Evolutionary conservation across 2,888 invertebrate genomes (phyloP).

Genomic region (Kryphioiulus occultus): DNA sequence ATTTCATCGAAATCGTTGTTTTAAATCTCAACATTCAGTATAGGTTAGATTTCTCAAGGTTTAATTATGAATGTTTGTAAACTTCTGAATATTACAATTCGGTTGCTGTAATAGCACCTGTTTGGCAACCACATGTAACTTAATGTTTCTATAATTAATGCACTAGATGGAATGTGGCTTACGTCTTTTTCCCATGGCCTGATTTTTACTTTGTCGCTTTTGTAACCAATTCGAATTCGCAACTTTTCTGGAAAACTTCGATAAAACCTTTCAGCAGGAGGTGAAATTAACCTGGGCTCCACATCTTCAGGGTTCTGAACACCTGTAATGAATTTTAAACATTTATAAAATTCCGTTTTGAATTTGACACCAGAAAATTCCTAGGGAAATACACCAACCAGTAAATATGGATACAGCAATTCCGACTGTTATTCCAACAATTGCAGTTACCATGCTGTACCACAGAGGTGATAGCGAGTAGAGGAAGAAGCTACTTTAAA

Average conservation of each 20-base stretch:
- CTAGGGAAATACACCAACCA: too few relatives aligned
- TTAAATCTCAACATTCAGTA: too few relatives aligned
- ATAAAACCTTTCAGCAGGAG: not conserved
- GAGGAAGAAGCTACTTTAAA: not conserved
- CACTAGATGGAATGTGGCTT: too few relatives aligned
- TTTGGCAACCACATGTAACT: too few relatives aligned
- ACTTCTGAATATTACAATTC: too few relatives aligned
- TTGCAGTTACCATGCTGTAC: not conserved
- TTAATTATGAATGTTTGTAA: too few relatives aligned
- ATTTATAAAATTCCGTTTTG: not conserved
- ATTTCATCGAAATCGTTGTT: too few relatives aligned
- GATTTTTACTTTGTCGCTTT: not conserved
- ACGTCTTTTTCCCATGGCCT: not conserved
- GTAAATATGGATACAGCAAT: not conserved
- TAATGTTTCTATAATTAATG: too few relatives aligned
- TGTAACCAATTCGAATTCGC: not conserved
- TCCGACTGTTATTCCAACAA: constrained; percentile 31
- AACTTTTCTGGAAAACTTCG: constrained; percentile 7
- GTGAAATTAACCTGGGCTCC: constrained; percentile 25
- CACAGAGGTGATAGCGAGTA: constrained; percentile 43
- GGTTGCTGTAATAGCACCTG: too few relatives aligned
- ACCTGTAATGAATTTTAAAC: not conserved
- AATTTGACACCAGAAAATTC: too few relatives aligned
- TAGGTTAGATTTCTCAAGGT: too few relatives aligned
- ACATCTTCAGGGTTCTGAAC: constrained; percentile 18